Evolutionary conservation across 2,888 invertebrate species (phyloP).

Genomic region (Gastrophysa polygoni): DNA sequence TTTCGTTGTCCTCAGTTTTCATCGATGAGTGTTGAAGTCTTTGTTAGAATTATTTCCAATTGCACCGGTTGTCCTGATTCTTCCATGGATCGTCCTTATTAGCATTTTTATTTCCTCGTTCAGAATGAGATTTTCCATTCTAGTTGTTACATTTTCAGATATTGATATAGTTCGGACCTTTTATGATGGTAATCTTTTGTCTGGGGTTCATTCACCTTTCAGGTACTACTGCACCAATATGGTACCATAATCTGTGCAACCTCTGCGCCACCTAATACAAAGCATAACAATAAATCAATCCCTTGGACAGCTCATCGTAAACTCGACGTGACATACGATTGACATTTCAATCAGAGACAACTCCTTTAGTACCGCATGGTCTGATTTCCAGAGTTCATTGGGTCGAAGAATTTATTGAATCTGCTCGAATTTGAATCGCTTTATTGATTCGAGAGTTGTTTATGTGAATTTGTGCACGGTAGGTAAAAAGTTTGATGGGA

Average conservation of each 20-base stretch:
- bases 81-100: not conserved
- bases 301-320: slow-evolving; percentile 14
- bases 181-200: not conserved
- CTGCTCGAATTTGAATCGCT: not conserved
- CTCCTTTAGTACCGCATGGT: not conserved
- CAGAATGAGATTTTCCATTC: too few relatives aligned
- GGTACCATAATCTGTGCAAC: slow-evolving; percentile 1
- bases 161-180: too few relatives aligned
- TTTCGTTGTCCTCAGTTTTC: not conserved
- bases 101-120: not conserved
- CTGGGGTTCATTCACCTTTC: not conserved
- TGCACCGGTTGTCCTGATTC: not conserved
- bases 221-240: not conserved
- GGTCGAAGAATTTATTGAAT: not conserved
- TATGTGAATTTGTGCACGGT: not conserved
- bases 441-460: slow-evolving; percentile 9
- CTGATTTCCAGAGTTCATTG: slow-evolving; percentile 4
- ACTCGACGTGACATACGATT: slow-evolving; percentile 20
- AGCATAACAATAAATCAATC: slow-evolving; percentile 15
- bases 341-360: slow-evolving; percentile 21
- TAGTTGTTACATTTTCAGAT: too few relatives aligned
- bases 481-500: not conserved
- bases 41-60: not conserved
- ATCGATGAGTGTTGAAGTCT: not conserved
- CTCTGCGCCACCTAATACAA: slow-evolving; percentile 7